Conservation (phyloP, 2,888 invertebrate genomes). For the Lottia gigantea region DNA sequence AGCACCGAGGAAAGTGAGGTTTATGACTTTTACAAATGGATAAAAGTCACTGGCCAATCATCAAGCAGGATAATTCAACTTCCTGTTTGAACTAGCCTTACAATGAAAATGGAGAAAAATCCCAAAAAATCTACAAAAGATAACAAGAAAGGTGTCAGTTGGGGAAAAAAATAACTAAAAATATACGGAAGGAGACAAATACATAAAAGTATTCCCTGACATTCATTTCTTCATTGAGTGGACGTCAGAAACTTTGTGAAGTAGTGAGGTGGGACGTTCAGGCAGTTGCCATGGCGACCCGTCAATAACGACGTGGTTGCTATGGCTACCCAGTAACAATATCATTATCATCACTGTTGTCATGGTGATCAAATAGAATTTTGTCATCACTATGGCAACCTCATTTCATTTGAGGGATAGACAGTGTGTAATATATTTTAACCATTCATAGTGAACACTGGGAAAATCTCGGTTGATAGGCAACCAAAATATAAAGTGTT, state of each 20-base stretch:
- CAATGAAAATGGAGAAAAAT: not conserved
- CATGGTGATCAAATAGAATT: constrained; percentile 1
- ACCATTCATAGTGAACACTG: too few relatives aligned
- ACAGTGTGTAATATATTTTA: not conserved
- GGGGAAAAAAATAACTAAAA: not conserved
- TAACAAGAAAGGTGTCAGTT: not conserved
- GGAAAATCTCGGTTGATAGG: too few relatives aligned
- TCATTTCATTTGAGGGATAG: not conserved
- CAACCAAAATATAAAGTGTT: too few relatives aligned
- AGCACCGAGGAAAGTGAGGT: not conserved
- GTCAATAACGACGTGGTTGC: not conserved
- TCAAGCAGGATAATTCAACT: not conserved
- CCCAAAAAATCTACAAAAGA: not conserved
- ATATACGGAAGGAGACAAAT: not conserved
- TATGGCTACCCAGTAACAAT: not conserved
- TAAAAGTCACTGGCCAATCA: not conserved
- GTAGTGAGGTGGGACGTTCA: not conserved
- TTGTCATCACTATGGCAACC: constrained; percentile 4
- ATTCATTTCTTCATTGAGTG: too few relatives aligned
- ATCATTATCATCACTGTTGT: constrained; percentile 7
- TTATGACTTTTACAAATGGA: not conserved
- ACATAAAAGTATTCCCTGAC: too few relatives aligned
- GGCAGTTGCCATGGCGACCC: not conserved
- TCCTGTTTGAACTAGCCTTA: not conserved
- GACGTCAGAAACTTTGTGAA: not conserved